phyloP scores from a whole-genome alignment of 2,113 vertebrate species.

The Centrocercus urophasianus region DNA sequence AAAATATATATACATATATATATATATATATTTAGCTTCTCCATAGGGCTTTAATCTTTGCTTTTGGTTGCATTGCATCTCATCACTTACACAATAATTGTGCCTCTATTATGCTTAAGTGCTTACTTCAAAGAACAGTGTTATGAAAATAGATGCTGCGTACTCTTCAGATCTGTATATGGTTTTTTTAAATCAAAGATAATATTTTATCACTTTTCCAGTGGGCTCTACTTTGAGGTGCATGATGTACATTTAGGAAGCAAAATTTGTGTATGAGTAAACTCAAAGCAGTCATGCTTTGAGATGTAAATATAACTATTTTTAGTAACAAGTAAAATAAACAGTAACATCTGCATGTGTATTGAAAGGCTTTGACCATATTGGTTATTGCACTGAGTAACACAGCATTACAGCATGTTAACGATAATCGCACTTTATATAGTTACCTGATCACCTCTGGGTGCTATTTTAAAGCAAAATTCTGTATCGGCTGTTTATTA shows the following conservation, averaged over 20 bases:
- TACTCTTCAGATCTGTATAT: conserved; percentile 14
- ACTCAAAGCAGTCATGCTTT: conserved; percentile 41
- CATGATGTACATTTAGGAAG: conserved; percentile 64
- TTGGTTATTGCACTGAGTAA: conserved; percentile 88
- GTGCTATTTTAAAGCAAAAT: conserved; percentile 78
- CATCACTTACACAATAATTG: background rate
- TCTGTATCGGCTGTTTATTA: conserved; percentile 61
- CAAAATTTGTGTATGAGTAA: conserved; percentile 56
- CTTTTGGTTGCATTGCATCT: conserved; percentile 22
- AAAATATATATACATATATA: no score
- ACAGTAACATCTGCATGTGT: conserved; percentile 79
- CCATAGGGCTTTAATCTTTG: background rate
- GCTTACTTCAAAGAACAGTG: conserved; percentile 7
- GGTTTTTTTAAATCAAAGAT: background rate
- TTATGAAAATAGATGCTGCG: background rate
- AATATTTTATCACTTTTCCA: conserved; percentile 69
- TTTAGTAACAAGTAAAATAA: conserved; percentile 63
- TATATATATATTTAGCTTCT: background rate
- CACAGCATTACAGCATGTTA: conserved; percentile 76
- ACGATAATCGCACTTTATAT: conserved; percentile 85
- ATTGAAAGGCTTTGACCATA: conserved; percentile 79
- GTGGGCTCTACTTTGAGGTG: conserved; percentile 44
- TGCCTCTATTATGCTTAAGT: conserved; percentile 32
- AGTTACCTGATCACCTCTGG: conserved; percentile 79
- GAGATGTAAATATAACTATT: conserved; percentile 76